phyloP scores from a whole-genome alignment of 2,113 vertebrate species.

The Kryptolebias marmoratus region DNA sequence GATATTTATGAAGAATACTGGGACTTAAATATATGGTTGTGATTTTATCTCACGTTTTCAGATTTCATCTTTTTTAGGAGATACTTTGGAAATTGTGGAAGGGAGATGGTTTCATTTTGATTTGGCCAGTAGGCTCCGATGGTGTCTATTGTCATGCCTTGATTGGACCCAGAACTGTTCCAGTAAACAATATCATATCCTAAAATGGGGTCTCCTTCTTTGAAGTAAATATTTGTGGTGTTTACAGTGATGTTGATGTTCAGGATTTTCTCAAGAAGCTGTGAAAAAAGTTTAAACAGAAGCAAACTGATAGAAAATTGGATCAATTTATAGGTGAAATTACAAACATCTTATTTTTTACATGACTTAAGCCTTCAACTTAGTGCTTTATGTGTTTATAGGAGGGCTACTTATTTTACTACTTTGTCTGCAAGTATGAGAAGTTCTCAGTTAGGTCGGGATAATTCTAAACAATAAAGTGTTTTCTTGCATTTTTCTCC shows the following conservation, averaged over 20 bases:
- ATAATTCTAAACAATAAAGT: too few species aligned
- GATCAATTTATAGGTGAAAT: too few species aligned
- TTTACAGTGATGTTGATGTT: conserved; percentile 55
- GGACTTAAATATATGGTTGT: neutral
- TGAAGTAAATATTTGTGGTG: conserved; percentile 44
- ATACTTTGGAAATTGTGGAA: conserved; percentile 7
- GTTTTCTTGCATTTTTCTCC: too few species aligned
- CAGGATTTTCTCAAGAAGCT: conserved; percentile 59
- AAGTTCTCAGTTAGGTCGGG: too few species aligned
- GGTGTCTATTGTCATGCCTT: neutral
- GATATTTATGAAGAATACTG: neutral
- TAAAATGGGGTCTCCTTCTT: conserved; percentile 49
- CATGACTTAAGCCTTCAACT: too few species aligned
- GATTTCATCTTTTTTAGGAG: neutral
- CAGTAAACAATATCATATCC: conserved; percentile 66
- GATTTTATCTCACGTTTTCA: conserved; percentile 27
- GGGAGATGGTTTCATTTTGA: neutral
- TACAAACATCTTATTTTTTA: too few species aligned
- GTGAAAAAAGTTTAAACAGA: neutral
- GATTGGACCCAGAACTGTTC: conserved; percentile 12
- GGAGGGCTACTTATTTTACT: too few species aligned
- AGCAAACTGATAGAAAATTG: neutral
- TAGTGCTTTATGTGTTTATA: too few species aligned
- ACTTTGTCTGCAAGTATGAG: too few species aligned
- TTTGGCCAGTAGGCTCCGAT: conserved; percentile 57